Base-by-base conservation (phyloP, 2,113 vertebrate species). In the Numida meleagris region DNA sequence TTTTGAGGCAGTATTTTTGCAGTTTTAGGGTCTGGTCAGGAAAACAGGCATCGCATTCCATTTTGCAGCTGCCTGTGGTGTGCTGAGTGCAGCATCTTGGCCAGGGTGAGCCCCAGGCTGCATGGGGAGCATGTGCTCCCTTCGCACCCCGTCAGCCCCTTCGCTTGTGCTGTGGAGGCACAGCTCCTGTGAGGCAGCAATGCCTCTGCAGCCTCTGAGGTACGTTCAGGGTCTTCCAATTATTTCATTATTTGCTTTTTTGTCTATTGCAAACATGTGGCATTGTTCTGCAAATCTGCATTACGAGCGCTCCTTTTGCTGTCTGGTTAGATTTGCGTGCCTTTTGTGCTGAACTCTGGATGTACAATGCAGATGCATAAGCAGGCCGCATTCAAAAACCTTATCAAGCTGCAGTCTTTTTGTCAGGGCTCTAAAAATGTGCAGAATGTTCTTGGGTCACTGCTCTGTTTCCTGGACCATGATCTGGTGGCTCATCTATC, bases 1-100 rank as follows among this genome's bases (percentile, higher is more conserved):
- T 24, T 24, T 74, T 43, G 29, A 57, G 43, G 4, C 62, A 57
- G 34, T 10, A 12, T 40, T 8, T 20, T 10, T 5, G n/a, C 4
- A 2, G 0, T 55, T 51, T 13, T 1, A 10, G 78, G 34, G 81
- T 73, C 33, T 46, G 1, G 36, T 19, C 10, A 10, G 31, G 31
- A 53, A 53, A 25, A 40, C 27, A 29, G 31, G 31, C 0, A 0
- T 7, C 4, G 3, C 0, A 12, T 45, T 74, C 3, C 0, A 1
- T 42, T 78, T 66, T 33, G 34, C 38, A 23, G 53, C 68, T 1
- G 15, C 58, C 59, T 43, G n/a, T 1, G 12, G 23, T 0, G 0
- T 3, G 16, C 40, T 65, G 67, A 71, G 29, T 12, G 46, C 66
- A 31, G 70, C 2, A 1, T 70, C 53, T 67, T 31, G 18, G 3